phyloP scores from a whole-genome alignment of 2,888 invertebrate species.

The Muschampia plurimacula region DNA sequence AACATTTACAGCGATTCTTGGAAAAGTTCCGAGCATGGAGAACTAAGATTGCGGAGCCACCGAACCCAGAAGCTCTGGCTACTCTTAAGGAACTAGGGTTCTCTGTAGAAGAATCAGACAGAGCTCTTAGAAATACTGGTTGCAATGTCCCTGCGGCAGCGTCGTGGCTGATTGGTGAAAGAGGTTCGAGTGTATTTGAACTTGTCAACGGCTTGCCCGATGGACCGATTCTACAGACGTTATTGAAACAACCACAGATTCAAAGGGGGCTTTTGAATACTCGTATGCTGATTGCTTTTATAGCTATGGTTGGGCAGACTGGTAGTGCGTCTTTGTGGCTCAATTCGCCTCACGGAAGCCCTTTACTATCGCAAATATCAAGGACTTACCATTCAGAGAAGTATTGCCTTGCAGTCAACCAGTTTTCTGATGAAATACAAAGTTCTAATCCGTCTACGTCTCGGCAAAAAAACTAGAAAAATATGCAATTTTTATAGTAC shows the following conservation, averaged over 20 bases:
- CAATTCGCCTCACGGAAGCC: conserved; percentile 78
- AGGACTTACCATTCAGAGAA: conserved; percentile 81
- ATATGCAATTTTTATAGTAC: neutral
- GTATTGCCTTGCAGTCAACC: conserved; percentile 79
- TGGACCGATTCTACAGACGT: conserved; percentile 68
- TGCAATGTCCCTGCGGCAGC: conserved; percentile 78
- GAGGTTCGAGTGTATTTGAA: conserved; percentile 77
- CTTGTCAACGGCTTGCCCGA: conserved; percentile 74
- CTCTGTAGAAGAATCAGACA: conserved; percentile 64
- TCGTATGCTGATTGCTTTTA: conserved; percentile 77
- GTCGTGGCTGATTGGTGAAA: conserved; percentile 74
- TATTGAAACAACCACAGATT: conserved; percentile 76
- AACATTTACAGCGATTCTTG: conserved; percentile 69
- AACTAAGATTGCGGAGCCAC: conserved; percentile 63
- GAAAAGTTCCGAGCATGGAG: conserved; percentile 77
- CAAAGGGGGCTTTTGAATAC: conserved; percentile 77
- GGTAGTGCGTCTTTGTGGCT: conserved; percentile 78
- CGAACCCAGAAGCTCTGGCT: conserved; percentile 63
- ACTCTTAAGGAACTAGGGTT: conserved; percentile 73
- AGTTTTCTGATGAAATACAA: conserved; percentile 68
- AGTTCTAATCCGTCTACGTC: conserved; percentile 67
- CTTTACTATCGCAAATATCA: conserved; percentile 75
- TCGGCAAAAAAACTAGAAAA: conserved; percentile 56
- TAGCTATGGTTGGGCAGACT: conserved; percentile 77
- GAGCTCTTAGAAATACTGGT: conserved; percentile 68